A percentile compares a stretch with the other conserved stretches of the same genome.
Conservation (phyloP, 1,140 invertebrate species). For the Zaprionus lachaisei region DNA sequence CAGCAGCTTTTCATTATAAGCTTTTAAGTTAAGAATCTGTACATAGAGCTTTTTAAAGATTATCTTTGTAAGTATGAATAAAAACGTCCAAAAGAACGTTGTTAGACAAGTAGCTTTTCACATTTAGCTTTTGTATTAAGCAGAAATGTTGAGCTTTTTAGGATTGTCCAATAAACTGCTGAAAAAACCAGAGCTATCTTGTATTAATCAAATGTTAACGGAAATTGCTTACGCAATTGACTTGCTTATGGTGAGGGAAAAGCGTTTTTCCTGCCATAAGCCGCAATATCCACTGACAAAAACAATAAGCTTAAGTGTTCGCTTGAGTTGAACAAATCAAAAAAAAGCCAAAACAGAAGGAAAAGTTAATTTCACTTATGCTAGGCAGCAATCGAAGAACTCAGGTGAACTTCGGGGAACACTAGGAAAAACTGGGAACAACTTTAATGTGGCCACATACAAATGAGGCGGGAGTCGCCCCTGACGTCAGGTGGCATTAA, state of each 20-base stretch:
- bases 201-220: not conserved
- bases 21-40: no score
- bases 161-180: not conserved
- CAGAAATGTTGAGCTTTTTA: not conserved
- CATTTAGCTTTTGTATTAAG: not conserved
- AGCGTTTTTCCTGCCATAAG: not conserved
- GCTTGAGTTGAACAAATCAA: not conserved
- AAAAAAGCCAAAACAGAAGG: constrained; percentile 3
- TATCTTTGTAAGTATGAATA: no score
- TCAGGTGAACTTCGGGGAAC: not conserved
- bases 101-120: not conserved
- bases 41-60: no score
- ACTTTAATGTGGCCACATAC: constrained; percentile 50
- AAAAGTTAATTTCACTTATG: constrained; percentile 62
- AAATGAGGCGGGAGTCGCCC: constrained; percentile 31
- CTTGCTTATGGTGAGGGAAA: not conserved
- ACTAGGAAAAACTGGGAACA: not conserved
- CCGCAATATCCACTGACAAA: not conserved
- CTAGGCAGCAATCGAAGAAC: constrained; percentile 29
- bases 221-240: not conserved
- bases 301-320: not conserved
- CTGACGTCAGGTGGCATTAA: constrained; percentile 42
- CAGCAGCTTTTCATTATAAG: no score
- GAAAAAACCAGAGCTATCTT: not conserved
- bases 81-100: not conserved